Conservation (phyloP, 2,797 vertebrate genomes). For the Cephalopachus bancanus region DNA sequence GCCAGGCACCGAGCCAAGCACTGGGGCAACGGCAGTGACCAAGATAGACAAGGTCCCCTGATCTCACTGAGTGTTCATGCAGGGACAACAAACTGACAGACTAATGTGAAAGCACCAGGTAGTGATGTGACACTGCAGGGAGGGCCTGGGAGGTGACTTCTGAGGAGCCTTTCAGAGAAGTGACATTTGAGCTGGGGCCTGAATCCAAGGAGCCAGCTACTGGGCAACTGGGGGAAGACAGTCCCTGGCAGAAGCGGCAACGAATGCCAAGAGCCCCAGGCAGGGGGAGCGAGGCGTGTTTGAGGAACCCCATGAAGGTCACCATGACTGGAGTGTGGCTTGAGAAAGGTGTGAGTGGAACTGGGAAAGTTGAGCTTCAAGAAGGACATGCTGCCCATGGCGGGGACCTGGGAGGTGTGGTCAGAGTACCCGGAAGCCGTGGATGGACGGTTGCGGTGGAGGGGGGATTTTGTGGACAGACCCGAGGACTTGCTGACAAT, state of each 20-base stretch:
- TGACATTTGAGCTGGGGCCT: background rate
- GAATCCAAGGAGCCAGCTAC: background rate
- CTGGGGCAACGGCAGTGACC: background rate
- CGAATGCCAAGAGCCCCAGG: background rate
- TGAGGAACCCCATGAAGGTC: background rate
- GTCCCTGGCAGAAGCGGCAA: too few relatives aligned
- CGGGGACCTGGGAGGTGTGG: background rate
- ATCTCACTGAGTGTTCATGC: background rate
- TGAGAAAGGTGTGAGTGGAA: background rate
- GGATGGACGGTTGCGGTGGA: background rate
- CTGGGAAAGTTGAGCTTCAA: background rate
- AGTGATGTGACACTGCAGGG: background rate
- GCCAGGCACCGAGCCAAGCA: slow-evolving; percentile 11
- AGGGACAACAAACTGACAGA: background rate
- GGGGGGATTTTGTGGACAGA: accelerated
- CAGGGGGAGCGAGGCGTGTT: background rate
- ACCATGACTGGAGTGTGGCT: background rate
- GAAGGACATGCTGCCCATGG: background rate
- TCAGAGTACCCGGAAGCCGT: accelerated
- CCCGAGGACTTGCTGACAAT: background rate
- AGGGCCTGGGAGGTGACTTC: background rate
- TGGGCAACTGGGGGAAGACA: background rate
- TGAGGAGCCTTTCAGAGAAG: background rate
- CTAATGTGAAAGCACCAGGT: background rate
- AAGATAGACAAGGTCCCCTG: background rate